Conservation (phyloP, 2,797 vertebrate genomes). For the Chaunax sp. region DNA sequence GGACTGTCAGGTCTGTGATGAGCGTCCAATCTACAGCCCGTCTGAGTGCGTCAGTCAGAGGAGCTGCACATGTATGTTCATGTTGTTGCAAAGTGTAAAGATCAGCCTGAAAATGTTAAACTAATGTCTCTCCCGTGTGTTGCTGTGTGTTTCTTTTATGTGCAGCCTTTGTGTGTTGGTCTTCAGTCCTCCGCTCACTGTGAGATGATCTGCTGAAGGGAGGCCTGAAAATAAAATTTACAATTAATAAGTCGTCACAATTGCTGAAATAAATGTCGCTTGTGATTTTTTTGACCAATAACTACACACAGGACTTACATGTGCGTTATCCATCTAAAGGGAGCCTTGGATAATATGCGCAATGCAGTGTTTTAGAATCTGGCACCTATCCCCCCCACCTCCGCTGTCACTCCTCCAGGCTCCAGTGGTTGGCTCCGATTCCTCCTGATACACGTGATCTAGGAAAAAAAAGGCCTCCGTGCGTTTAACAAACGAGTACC, state of each 20-base stretch:
- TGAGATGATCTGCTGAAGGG: not conserved
- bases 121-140: not conserved
- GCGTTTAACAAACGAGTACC: slow-evolving; percentile 74
- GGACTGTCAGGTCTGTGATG: slow-evolving; percentile 10
- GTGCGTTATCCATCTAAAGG: not conserved
- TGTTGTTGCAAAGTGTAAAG: too few relatives aligned
- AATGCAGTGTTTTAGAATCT: slow-evolving; percentile 74
- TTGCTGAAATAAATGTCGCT: too few relatives aligned
- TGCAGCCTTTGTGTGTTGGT: too few relatives aligned
- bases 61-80: too few relatives aligned
- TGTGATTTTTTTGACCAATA: too few relatives aligned
- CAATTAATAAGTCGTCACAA: not conserved
- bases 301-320: too few relatives aligned
- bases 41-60: slow-evolving; percentile 9
- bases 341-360: slow-evolving; percentile 59
- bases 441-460: slow-evolving; percentile 52
- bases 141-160: not conserved
- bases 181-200: not conserved
- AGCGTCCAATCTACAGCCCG: not conserved
- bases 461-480: slow-evolving; percentile 47
- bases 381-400: slow-evolving; percentile 12
- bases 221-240: slow-evolving; percentile 22
- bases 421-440: slow-evolving; percentile 56
- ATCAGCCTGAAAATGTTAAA: not conserved
- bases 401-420: slow-evolving; percentile 33